These are phyloP conservation scores for Sycobia sp. DNA, from an alignment of 1,140 invertebrate genomes.

Conservation along the genomic window DNA sequence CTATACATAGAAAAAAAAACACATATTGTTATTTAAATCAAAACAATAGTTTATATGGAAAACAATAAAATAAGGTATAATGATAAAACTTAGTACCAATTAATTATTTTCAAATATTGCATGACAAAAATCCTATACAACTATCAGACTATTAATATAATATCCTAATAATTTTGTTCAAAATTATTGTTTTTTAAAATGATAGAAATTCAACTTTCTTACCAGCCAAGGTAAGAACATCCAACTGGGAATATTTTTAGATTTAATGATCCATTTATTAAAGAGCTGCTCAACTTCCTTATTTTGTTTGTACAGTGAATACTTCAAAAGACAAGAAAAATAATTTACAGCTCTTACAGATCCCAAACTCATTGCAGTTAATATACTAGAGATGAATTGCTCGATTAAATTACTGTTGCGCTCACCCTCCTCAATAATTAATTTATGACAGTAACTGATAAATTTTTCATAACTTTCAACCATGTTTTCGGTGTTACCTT, in stretches of 20 bases:
- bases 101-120: too few relatives aligned
- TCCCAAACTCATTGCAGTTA: slow-evolving; percentile 14
- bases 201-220: neutral
- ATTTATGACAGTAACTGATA: slow-evolving; percentile 1
- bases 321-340: slow-evolving; percentile 20
- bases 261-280: slow-evolving; percentile 20
- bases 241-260: slow-evolving; percentile 55
- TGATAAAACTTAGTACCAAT: too few relatives aligned
- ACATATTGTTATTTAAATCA: too few relatives aligned
- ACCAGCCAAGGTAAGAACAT: slow-evolving; percentile 73
- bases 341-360: neutral
- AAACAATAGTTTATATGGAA: too few relatives aligned
- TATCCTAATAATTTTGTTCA: too few relatives aligned
- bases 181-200: too few relatives aligned
- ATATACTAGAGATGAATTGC: slow-evolving; percentile 11
- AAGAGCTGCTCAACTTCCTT: slow-evolving; percentile 46
- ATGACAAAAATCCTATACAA: too few relatives aligned
- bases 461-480: slow-evolving; percentile 1
- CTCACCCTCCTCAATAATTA: too few relatives aligned
- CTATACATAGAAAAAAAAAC: slow-evolving; percentile 1
- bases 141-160: too few relatives aligned
- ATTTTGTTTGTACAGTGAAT: slow-evolving; percentile 48
- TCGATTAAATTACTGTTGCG: neutral
- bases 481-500: slow-evolving; percentile 4
- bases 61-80: too few relatives aligned